Evolutionary conservation across 1,140 invertebrate species (phyloP), one percentile per base, ranked within the genome.

Genomic region (Campoletis sonorensis): DNA sequence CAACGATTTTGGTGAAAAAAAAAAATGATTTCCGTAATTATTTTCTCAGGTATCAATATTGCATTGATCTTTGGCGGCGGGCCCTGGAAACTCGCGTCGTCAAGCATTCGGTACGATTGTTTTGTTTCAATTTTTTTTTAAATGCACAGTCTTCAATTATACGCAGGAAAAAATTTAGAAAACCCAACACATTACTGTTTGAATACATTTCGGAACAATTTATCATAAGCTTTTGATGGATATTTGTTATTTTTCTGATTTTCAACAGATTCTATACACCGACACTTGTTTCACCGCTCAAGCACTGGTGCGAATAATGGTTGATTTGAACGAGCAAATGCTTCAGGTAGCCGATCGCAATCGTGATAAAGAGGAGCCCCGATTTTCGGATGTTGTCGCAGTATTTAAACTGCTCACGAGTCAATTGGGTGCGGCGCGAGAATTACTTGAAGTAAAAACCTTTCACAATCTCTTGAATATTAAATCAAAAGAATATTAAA

Each of bases 231-330:
- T 33, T 51, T 26, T 40, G 40, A 27, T 3, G 21, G 27, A 26
- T 67, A 78, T 79, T 81, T 67, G 30, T 79, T 13, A 79, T 67
- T 27, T 71, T 68, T 70, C 70, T 72, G 64, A 79, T 79, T 86
- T 85, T 81, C 71, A 61, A 81, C 89, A 93, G 92, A 93, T 94
- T 83, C 91, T 94, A 67, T 95, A 92, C 85, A 93, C 89, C 83
- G 96, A 98, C 92, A 96, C 96, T 18, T 96, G 96, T 88, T 96
- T 96, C 87, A 96, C 96, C 77, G 95, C 96, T 82, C 96, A 97
- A 93, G 95, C 96, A 77, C 87, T 97, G 37, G 95, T 96, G 49
- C 93, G 95, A 83, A 93, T 97, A 27, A 96, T 96, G 94, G 92
- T 97, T 26, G 96, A 97, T 91, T 92, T 96, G 77, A 94, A 95